A percentile compares a stretch with the other conserved stretches of the same genome.
Evolutionary conservation across 2,113 vertebrate species (phyloP).

Genomic region (Ptilorrhoa leucosticta): DNA sequence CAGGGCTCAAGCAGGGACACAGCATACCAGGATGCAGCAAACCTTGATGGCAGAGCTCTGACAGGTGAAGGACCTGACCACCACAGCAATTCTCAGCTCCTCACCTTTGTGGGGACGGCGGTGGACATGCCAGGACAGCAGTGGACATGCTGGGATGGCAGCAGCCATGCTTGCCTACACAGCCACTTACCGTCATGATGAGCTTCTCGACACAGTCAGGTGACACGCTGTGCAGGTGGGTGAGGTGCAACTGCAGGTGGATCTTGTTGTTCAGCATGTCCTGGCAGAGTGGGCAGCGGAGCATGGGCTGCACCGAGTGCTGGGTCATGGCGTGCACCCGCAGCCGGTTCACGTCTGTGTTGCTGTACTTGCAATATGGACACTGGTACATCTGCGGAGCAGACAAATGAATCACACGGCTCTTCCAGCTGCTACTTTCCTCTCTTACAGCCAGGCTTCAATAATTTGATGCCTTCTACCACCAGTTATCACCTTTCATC

Average conservation of each 20-base stretch:
- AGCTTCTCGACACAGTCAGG: conserved; percentile 98
- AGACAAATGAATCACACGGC: neutral
- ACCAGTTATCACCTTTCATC: neutral
- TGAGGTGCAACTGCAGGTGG: conserved; percentile 98
- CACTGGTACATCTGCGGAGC: conserved; percentile 91
- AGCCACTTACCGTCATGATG: conserved; percentile 86
- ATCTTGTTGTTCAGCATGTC: conserved; percentile 99
- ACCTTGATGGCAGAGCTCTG: neutral
- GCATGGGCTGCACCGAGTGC: conserved; percentile 96
- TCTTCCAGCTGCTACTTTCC: neutral
- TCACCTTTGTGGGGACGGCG: neutral
- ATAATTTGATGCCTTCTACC: neutral
- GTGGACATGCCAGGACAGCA: neutral
- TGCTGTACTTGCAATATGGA: conserved; percentile 98
- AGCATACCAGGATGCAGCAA: neutral
- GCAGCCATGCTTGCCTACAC: neutral
- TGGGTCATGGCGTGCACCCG: conserved; percentile 98
- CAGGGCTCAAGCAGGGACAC: neutral
- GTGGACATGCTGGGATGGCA: neutral
- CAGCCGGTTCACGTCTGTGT: conserved; percentile 90
- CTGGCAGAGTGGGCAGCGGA: conserved; percentile 96
- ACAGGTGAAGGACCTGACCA: neutral
- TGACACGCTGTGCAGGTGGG: conserved; percentile 97
- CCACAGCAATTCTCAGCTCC: neutral
- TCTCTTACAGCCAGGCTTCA: neutral